Percentiles rank a stretch among this genome's conserved stretches.
These are phyloP conservation scores for Lanius ludovicianus DNA, from an alignment of 2,113 vertebrate genomes.

Conservation along the genomic window DNA sequence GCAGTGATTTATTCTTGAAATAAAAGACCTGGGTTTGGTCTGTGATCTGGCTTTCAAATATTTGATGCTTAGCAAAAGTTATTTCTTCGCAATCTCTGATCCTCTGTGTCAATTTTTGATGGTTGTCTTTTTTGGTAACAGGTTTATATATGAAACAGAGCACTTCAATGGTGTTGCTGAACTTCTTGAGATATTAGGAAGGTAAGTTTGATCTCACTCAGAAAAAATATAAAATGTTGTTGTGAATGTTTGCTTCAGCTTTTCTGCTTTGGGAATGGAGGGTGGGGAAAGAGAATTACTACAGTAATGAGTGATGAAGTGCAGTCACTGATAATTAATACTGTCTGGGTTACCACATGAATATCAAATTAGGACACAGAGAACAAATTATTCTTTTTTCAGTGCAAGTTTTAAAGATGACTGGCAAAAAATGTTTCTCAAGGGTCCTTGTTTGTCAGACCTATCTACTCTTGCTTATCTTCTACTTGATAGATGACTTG, in stretches of 20 bases:
- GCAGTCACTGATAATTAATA: background rate
- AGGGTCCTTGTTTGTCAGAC: background rate
- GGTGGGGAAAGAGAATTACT: background rate
- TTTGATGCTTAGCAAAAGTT: background rate
- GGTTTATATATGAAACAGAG: conserved; percentile 88
- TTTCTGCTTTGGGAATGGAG: background rate
- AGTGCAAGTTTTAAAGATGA: background rate
- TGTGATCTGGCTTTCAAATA: background rate
- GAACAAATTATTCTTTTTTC: background rate
- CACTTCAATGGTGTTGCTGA: conserved; percentile 88
- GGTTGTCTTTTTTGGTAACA: conserved; percentile 8
- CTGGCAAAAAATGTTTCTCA: background rate
- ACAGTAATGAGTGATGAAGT: background rate
- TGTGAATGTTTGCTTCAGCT: background rate
- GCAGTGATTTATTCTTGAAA: background rate
- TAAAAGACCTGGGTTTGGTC: background rate
- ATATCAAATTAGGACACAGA: background rate
- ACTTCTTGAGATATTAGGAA: conserved; percentile 85
- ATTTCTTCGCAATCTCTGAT: background rate
- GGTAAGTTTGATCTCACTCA: conserved; percentile 66
- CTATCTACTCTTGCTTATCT: background rate
- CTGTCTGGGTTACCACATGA: background rate
- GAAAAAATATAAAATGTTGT: background rate
- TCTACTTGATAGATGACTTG: background rate
- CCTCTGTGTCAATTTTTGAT: background rate